A percentile compares a stretch with the other conserved stretches of the same genome.
These are phyloP conservation scores for Drosophila nr. perissopoda DNA, from an alignment of 2,888 invertebrate genomes.

Conservation along the genomic window DNA sequence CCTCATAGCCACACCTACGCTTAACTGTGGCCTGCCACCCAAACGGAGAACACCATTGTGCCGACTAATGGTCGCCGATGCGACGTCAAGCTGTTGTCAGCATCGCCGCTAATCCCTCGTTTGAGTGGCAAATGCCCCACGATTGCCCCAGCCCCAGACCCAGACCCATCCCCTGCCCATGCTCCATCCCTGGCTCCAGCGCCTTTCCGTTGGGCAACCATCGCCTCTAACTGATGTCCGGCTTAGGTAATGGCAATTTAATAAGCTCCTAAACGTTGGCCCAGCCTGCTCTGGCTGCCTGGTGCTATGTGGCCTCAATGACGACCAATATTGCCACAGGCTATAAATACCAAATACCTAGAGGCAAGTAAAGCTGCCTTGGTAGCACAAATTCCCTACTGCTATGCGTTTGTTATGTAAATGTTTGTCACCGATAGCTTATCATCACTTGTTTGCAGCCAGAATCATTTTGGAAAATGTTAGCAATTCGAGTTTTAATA, in stretches of 20 bases:
- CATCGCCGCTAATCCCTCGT: constrained; percentile 79
- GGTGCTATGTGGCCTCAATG: constrained; percentile 4
- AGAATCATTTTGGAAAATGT: neutral
- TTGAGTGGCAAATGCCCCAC: constrained; percentile 78
- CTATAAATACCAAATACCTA: constrained; percentile 14
- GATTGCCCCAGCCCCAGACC: constrained; percentile 18
- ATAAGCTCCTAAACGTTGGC: constrained; percentile 71
- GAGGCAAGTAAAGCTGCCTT: constrained; percentile 2
- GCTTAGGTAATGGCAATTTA: constrained; percentile 81
- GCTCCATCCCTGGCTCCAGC: neutral
- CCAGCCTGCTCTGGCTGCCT: constrained; percentile 11
- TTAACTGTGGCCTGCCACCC: neutral
- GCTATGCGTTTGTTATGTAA: neutral
- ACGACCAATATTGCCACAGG: constrained; percentile 20
- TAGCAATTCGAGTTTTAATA: neutral
- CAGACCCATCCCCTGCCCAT: neutral
- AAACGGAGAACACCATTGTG: constrained; percentile 3
- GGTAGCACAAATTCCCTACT: neutral
- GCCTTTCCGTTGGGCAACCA: constrained; percentile 10
- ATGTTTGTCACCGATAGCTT: neutral
- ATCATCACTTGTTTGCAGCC: neutral
- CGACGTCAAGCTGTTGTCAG: constrained; percentile 78
- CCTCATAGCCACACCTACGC: neutral
- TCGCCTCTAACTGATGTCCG: constrained; percentile 60
- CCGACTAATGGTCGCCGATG: constrained; percentile 40